Conservation (phyloP, 2,113 vertebrate species). For the Microtus pennsylvanicus region DNA sequence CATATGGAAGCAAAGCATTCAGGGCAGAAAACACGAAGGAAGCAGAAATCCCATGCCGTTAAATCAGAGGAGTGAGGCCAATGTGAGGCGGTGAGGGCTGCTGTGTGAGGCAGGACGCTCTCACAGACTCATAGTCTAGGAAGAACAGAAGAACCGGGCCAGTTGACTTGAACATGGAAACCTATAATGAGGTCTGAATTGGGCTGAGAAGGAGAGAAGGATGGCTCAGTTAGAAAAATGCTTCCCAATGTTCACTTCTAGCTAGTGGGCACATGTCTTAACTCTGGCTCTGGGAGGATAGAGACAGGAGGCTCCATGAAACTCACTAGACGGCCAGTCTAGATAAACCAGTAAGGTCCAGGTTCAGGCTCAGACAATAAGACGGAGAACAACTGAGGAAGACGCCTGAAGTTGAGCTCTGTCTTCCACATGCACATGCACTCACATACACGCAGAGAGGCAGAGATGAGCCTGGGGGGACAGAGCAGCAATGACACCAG, state of each 20-base stretch:
- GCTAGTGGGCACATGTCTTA: neutral
- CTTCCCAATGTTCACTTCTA: neutral
- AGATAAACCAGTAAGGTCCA: neutral
- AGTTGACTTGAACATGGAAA: neutral
- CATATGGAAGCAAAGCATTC: neutral
- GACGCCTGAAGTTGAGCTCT: neutral
- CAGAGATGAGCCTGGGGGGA: neutral
- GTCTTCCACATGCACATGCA: too few species aligned
- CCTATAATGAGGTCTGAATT: neutral
- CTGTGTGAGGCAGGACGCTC: neutral
- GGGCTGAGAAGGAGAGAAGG: neutral
- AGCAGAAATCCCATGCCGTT: neutral
- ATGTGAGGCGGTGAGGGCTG: too few species aligned
- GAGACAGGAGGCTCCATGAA: neutral
- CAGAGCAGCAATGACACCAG: neutral
- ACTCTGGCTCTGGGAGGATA: neutral
- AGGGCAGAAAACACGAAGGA: neutral
- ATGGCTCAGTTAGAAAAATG: neutral
- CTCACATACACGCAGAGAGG: neutral
- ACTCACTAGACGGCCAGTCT: neutral
- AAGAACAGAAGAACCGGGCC: neutral
- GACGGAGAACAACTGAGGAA: neutral
- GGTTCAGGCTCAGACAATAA: neutral
- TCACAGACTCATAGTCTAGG: too few species aligned
- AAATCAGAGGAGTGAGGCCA: neutral